A percentile compares a stretch with the other conserved stretches of the same genome.
These are phyloP conservation scores for Pemphredon lugubris DNA, from an alignment of 2,888 invertebrate species.

Conservation along the genomic window DNA sequence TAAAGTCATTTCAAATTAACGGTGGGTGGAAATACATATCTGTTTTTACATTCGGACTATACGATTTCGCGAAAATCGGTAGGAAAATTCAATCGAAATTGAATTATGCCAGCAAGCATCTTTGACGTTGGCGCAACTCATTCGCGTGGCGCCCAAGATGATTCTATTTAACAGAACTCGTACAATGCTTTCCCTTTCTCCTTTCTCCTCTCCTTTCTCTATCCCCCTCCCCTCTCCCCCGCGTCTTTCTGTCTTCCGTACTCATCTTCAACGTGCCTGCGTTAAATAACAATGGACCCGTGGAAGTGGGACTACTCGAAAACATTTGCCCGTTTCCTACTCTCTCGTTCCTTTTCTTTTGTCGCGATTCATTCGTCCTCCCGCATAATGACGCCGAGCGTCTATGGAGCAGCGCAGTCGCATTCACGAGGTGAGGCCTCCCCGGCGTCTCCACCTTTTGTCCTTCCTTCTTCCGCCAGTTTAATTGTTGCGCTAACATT, in stretches of 20 bases:
- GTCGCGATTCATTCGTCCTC: slow-evolving; percentile 68
- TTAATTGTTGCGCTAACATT: slow-evolving; percentile 68
- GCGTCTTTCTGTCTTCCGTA: slow-evolving; percentile 40
- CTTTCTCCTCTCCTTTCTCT: slow-evolving; percentile 16
- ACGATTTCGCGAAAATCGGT: too few species aligned
- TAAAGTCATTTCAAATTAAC: too few species aligned
- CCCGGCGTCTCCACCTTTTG: slow-evolving; percentile 51
- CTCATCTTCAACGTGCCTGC: slow-evolving; percentile 57
- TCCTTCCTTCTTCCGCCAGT: slow-evolving; percentile 54
- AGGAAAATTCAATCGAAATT: too few species aligned
- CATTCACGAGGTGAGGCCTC: slow-evolving; percentile 52
- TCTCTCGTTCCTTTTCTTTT: slow-evolving; percentile 55
- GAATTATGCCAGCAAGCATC: too few species aligned
- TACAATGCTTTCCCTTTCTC: slow-evolving; percentile 63
- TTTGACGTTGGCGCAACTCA: too few species aligned
- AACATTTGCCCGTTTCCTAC: slow-evolving; percentile 63
- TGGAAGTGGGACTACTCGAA: slow-evolving; percentile 67
- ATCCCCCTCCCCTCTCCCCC: slow-evolving; percentile 1
- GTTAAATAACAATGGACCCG: slow-evolving; percentile 68
- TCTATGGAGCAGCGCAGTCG: slow-evolving; percentile 59
- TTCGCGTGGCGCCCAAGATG: slow-evolving; percentile 43
- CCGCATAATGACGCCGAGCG: slow-evolving; percentile 66
- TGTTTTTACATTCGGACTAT: too few species aligned
- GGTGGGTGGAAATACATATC: too few species aligned
- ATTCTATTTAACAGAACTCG: slow-evolving; percentile 66